Conservation (phyloP, 2,888 invertebrate species). For the Anarsia innoxiella region DNA sequence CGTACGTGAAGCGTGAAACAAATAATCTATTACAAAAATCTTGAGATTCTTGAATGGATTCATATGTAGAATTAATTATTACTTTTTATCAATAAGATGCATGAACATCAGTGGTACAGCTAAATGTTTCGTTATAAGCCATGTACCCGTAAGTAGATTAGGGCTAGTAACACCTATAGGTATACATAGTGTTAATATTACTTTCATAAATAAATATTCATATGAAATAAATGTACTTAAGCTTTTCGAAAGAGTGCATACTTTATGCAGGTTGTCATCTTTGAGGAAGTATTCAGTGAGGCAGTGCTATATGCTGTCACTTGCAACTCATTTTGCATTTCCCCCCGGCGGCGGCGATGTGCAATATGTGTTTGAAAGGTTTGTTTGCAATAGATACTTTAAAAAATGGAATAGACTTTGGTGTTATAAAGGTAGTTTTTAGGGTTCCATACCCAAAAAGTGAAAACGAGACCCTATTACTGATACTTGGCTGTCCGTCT, state of each 20-base stretch:
- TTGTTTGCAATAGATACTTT: not conserved
- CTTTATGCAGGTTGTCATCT: constrained; percentile 22
- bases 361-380: not conserved
- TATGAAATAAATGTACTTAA: not conserved
- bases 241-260: not conserved
- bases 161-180: too few species aligned
- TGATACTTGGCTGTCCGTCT: not conserved
- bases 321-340: constrained; percentile 50
- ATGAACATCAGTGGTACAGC: too few species aligned
- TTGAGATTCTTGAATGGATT: too few species aligned
- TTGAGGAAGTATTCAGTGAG: constrained; percentile 24
- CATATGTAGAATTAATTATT: too few species aligned
- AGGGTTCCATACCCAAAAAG: too few species aligned
- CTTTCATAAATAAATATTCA: not conserved
- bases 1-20: too few species aligned
- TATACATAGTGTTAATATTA: too few species aligned
- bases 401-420: not conserved
- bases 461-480: not conserved
- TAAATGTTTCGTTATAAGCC: too few species aligned
- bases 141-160: too few species aligned
- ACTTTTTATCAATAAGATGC: too few species aligned
- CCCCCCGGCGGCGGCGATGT: constrained; percentile 19
- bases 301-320: constrained; percentile 38
- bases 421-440: too few species aligned
- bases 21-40: too few species aligned